Conservation (phyloP, 1,140 invertebrate genomes). For the Macrotrachela quadricornifera region DNA sequence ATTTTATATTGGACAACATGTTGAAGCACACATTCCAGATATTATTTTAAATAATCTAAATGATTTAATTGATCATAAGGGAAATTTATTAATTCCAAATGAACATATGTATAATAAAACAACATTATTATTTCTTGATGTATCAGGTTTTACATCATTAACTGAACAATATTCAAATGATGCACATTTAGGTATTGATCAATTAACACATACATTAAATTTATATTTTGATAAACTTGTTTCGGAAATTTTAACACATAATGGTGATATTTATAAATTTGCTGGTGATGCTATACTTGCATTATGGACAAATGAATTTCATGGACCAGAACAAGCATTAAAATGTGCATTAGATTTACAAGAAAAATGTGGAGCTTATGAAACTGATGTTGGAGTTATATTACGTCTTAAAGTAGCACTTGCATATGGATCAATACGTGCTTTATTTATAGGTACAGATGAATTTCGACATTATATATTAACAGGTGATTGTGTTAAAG, state of each 20-base stretch:
- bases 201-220: slow-evolving; percentile 15
- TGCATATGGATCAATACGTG: background rate
- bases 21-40: no score
- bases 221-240: slow-evolving; percentile 16
- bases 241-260: slow-evolving; percentile 13
- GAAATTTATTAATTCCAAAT: no score
- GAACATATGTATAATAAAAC: slow-evolving; percentile 1
- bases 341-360: slow-evolving; percentile 16
- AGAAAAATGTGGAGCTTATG: slow-evolving; percentile 14
- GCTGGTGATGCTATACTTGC: slow-evolving; percentile 20
- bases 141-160: slow-evolving; percentile 16
- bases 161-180: slow-evolving; percentile 13
- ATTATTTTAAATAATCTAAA: no score
- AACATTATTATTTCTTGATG: slow-evolving; percentile 15
- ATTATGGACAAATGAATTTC: slow-evolving; percentile 4
- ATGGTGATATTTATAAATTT: slow-evolving; percentile 20
- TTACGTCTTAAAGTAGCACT: slow-evolving; percentile 18
- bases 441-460: background rate
- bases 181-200: slow-evolving; percentile 13
- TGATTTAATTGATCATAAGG: no score
- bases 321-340: slow-evolving; percentile 8
- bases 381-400: slow-evolving; percentile 16
- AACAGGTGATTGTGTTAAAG: background rate
- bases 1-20: no score
- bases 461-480: background rate